Evolutionary conservation across 2,113 vertebrate species (phyloP).

Genomic region (Myotis lucifugus): DNA sequence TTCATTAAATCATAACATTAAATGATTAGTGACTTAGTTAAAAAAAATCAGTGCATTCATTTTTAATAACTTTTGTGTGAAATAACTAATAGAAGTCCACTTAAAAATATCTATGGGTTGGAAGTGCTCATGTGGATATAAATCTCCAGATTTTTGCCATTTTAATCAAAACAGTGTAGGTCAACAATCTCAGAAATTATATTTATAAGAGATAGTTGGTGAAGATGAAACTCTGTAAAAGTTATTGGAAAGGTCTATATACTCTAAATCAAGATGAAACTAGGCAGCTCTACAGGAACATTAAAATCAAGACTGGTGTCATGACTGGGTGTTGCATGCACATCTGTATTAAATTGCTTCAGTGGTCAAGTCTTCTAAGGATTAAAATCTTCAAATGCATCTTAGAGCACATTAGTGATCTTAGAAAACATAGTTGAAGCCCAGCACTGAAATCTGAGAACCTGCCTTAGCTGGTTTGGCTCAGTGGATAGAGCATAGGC

Average conservation of each 20-base stretch:
- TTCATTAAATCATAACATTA: neutral
- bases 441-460: neutral
- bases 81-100: neutral
- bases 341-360: neutral
- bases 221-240: neutral
- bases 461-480: neutral
- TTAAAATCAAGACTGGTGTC: neutral
- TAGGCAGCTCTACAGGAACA: neutral
- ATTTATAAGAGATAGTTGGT: neutral
- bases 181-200: neutral
- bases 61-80: neutral
- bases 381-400: neutral
- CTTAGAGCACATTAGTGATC: neutral
- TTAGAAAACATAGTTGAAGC: neutral
- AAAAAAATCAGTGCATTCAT: neutral
- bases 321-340: neutral
- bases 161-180: neutral
- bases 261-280: neutral
- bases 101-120: neutral
- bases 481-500: no score
- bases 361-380: neutral
- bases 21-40: neutral
- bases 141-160: neutral
- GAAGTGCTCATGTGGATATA: neutral
- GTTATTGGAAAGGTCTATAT: neutral